Evolutionary conservation across 2,888 invertebrate species (phyloP), one percentile per base, ranked within the genome.

Genomic region (Agrotis segetum): DNA sequence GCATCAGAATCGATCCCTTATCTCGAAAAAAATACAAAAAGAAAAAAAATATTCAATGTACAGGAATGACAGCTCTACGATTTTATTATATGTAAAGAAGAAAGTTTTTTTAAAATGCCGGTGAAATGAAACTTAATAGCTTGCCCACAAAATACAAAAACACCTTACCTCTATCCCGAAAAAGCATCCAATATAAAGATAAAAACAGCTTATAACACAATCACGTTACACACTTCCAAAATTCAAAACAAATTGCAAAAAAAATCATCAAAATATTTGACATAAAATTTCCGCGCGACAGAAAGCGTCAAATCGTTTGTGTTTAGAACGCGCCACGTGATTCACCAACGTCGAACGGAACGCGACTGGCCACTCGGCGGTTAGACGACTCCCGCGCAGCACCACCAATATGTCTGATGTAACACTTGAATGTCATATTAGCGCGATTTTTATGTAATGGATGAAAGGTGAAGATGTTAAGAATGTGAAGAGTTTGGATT

Each of bases 251-350:
- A 40, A 40, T 40, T 40, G 40, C 40, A 40, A 40, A 40, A 9
- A 62, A 62, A 65, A 50, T 34, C 17, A 55, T 60, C 68, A 66
- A 85, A 74, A 71, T 69, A 91, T 92, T 93, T 92, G 92, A 92
- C 92, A 89, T 91, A 84, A 74, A 86, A 88, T 92, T 92, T 92
- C 91, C 88, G 86, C 83, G 81, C 67, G 68, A 85, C 74, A 89
- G 93, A 92, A 93, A 92, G 88, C 91, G 94, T 92, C 92, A 93
- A 93, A 92, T 89, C 74, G 70, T 78, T 81, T 69, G 72, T 70
- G 73, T 80, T 77, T 65, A 24, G 58, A 80, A 75, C 72, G 72
- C 65, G 74, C 81, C 83, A 81, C 89, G 89, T 85, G 81, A 77
- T 79, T 49, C 58, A 50, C 62, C 67, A 79, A 77, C 87, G 82